These are phyloP conservation scores for Petromus typicus DNA, from an alignment of 2,113 vertebrate genomes.

Conservation along the genomic window DNA sequence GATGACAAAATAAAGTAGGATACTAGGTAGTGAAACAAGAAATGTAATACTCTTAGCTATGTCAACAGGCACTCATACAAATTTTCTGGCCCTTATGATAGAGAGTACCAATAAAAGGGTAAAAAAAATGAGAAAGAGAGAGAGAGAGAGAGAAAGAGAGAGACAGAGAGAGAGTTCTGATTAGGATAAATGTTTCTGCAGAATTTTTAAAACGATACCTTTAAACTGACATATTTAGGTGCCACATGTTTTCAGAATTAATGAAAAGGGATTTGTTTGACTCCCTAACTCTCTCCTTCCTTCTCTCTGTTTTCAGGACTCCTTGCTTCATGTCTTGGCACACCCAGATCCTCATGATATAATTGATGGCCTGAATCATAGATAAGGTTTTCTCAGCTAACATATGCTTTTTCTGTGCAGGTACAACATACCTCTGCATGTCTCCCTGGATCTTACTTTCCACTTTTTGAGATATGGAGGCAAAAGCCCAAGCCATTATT, in stretches of 20 bases:
- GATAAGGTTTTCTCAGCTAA: background rate
- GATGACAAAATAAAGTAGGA: background rate
- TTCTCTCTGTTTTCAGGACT: background rate
- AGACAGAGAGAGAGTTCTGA: background rate
- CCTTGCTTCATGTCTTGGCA: background rate
- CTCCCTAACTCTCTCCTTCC: background rate
- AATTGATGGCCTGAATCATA: background rate
- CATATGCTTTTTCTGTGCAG: background rate
- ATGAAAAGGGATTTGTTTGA: background rate
- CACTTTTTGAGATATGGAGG: background rate
- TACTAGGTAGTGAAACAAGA: background rate
- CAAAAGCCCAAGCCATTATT: background rate
- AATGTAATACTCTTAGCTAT: background rate
- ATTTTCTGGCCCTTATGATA: background rate
- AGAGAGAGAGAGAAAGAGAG: background rate
- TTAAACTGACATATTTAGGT: background rate
- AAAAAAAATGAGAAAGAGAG: background rate
- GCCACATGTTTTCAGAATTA: too few species aligned
- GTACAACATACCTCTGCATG: background rate
- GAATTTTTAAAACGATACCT: background rate
- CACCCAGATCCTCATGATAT: background rate
- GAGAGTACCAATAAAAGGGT: background rate
- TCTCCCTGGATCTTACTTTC: background rate
- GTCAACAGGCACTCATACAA: background rate
- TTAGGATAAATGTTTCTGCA: background rate